Evolutionary conservation across 2,113 vertebrate genomes (phyloP).

Genomic region (Lagopus muta): DNA sequence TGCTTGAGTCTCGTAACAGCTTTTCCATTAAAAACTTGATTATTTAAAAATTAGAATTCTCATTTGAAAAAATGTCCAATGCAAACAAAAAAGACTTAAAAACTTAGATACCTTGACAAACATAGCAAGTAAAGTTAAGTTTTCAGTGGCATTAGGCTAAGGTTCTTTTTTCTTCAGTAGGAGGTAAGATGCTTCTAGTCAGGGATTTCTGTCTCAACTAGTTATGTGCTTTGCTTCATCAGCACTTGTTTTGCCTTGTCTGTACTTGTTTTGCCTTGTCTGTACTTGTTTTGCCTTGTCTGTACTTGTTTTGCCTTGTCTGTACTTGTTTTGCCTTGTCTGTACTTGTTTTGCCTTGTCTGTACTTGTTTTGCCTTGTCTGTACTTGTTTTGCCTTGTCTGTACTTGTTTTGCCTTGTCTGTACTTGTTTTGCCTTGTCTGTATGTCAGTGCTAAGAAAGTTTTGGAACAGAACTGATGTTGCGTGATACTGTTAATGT

Average conservation of each 20-base stretch:
- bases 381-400: not conserved
- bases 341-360: not conserved
- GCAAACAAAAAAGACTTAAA: not conserved
- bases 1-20: not conserved
- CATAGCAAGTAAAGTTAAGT: not conserved
- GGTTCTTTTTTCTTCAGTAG: not conserved
- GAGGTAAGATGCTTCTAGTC: not conserved
- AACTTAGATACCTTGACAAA: not conserved
- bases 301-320: not conserved
- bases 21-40: not conserved
- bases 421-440: not conserved
- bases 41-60: not conserved
- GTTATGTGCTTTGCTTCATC: not conserved
- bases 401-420: not conserved
- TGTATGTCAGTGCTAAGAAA: not conserved
- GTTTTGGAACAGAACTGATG: not conserved
- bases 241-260: not conserved
- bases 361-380: not conserved
- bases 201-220: not conserved
- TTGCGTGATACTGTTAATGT: not conserved
- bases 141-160: not conserved
- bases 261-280: not conserved
- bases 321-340: not conserved
- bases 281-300: not conserved
- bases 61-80: not conserved